phyloP scores from a whole-genome alignment of 2,797 vertebrate species.

The Argentina silus region DNA sequence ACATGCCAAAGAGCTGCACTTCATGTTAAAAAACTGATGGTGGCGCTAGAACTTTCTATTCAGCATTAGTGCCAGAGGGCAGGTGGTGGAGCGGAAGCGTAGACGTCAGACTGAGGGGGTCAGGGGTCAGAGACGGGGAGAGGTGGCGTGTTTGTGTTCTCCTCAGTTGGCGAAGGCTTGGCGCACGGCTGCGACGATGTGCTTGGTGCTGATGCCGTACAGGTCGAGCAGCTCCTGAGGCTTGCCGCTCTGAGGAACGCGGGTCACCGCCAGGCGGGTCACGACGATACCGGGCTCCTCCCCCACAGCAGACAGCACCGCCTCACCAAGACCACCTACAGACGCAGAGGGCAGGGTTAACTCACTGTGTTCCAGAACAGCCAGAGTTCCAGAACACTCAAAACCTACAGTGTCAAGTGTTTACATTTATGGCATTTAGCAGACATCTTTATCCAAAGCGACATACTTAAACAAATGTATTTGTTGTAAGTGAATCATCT shows the following conservation, averaged over 20 bases:
- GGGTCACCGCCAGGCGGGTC: slow-evolving; percentile 78
- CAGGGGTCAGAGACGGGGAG: background rate
- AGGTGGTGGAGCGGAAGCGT: slow-evolving; percentile 1
- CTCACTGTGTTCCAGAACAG: background rate
- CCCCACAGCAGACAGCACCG: slow-evolving; percentile 81
- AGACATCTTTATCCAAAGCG: too few species aligned
- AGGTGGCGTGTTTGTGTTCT: slow-evolving; percentile 10
- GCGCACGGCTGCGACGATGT: slow-evolving; percentile 79
- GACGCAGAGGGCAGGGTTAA: background rate
- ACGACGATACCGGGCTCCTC: slow-evolving; percentile 82
- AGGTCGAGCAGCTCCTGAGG: slow-evolving; percentile 81
- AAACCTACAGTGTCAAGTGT: too few species aligned
- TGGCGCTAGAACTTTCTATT: too few species aligned
- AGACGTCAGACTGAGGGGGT: slow-evolving; percentile 5
- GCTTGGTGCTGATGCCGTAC: slow-evolving; percentile 83
- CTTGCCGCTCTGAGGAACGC: slow-evolving; percentile 80
- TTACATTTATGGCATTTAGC: too few species aligned
- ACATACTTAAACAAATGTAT: too few species aligned
- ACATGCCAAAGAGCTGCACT: too few species aligned
- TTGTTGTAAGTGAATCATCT: too few species aligned
- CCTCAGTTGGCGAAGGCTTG: slow-evolving; percentile 77
- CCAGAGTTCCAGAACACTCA: too few species aligned
- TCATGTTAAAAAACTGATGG: too few species aligned
- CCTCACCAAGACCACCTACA: slow-evolving; percentile 89
- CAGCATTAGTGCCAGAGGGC: too few species aligned